A percentile compares a stretch with the other conserved stretches of the same genome.
Conservation (phyloP, 2,888 invertebrate genomes). For the Abrostola tripartita region DNA sequence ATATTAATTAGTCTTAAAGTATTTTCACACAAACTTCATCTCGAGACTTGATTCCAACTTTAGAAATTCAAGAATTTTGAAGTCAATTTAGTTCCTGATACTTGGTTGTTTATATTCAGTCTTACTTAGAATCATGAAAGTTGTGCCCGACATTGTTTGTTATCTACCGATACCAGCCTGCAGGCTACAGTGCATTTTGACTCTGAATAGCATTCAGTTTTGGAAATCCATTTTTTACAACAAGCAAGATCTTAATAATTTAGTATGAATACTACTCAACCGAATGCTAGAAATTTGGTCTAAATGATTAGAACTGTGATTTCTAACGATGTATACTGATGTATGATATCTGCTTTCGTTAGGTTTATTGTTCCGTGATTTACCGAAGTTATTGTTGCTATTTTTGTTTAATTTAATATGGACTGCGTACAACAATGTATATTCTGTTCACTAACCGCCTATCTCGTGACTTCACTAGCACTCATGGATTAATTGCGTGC, state of each 20-base stretch:
- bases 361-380: constrained; percentile 3
- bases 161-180: no score
- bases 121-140: constrained; percentile 26
- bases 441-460: constrained; percentile 29
- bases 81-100: constrained; percentile 44
- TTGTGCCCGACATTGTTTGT: constrained; percentile 32
- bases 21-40: constrained; percentile 48
- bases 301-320: constrained; percentile 7
- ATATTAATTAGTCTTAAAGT: constrained; percentile 53
- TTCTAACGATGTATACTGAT: background rate
- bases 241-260: constrained; percentile 29
- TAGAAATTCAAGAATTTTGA: constrained; percentile 39
- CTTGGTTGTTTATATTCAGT: constrained; percentile 25
- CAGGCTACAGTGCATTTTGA: constrained; percentile 17
- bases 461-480: constrained; percentile 41
- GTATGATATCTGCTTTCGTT: background rate
- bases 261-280: constrained; percentile 22
- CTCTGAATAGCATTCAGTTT: constrained; percentile 28
- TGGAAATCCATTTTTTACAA: constrained; percentile 21
- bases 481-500: constrained; percentile 46
- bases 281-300: constrained; percentile 28
- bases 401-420: background rate
- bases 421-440: constrained; percentile 15
- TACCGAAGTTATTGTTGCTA: background rate
- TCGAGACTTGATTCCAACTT: constrained; percentile 46